Base-by-base conservation (phyloP, 2,888 invertebrate species). In the Hydrotaea cyrtoneurina region DNA sequence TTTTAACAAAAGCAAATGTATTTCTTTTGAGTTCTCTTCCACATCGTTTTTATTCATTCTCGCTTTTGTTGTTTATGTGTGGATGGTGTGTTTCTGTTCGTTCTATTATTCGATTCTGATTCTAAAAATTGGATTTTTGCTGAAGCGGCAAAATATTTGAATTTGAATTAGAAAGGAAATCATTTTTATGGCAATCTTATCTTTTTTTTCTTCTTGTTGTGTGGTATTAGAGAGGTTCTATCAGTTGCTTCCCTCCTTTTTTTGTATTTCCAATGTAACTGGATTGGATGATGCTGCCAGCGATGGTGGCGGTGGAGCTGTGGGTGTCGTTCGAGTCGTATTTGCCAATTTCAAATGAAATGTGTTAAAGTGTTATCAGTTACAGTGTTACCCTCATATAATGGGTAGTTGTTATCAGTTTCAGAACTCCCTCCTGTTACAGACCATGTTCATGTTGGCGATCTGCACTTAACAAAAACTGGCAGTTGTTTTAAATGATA, bases 101-200 rank as follows among this genome's bases (percentile, higher is more conserved):
- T 31, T 46, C 69, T 69, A 19, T 76, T 73, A 15, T 80, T 82
- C 74, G 74, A 74, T 82, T 85, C 62, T 50, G 77, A 69, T 85
- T 82, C 85, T 80, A 74, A 85, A 69, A 82, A 85, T 82, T 85
- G 85, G 79, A 82, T 85, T 85, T 82, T 77, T 85, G 85, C 85
- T 85, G 85, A 85, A 85, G 82, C 82, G 85, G 82, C 85, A 85
- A 85, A 85, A 77, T 85, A 85, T 85, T 85, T 85, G 85, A 85
- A 85, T 85, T 85, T 82, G 85, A 85, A 82, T 85, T 85, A 74
- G 79, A 82, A 82, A 80, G 85, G 82, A 85, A 85, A 85, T 85
- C 85, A 82, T 77, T 85, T 85, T 82, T 80, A 85, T 85, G 79
- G 85, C 85, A 85, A 69, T 80, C 85, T 85, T 85, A 85, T 85